Evolutionary conservation across 1,140 invertebrate genomes (phyloP).

Genomic region (Lasaia peninsularis): DNA sequence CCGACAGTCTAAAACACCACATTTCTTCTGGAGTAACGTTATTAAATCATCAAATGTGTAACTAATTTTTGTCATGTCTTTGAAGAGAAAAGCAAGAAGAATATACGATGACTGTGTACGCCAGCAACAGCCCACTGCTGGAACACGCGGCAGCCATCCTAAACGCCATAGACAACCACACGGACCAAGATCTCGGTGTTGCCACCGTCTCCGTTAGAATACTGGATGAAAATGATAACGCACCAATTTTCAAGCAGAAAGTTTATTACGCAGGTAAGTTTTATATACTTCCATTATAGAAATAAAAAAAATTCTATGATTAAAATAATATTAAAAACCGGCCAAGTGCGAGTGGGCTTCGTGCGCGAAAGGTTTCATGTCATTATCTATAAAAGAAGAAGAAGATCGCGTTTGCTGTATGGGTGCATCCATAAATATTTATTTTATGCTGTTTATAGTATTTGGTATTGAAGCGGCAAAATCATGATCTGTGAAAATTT

Average conservation of each 20-base stretch:
- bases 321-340: too few species aligned
- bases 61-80: constrained; percentile 12
- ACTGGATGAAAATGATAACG: constrained; percentile 92
- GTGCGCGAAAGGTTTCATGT: too few species aligned
- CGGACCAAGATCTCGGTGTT: constrained; percentile 78
- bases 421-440: too few species aligned
- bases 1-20: too few species aligned
- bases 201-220: constrained; percentile 85
- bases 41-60: background rate
- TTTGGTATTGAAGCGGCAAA: too few species aligned
- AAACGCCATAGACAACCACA: constrained; percentile 58
- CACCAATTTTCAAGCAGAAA: constrained; percentile 84
- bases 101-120: constrained; percentile 88
- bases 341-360: too few species aligned
- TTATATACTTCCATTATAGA: background rate
- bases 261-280: constrained; percentile 85
- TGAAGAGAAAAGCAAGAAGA: constrained; percentile 83
- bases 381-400: too few species aligned
- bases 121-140: constrained; percentile 89
- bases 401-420: too few species aligned
- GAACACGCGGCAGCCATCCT: constrained; percentile 72
- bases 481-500: too few species aligned
- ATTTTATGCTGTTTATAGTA: too few species aligned
- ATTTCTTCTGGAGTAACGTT: too few species aligned
- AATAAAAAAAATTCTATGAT: too few species aligned